Conservation (phyloP, 2,113 vertebrate genomes). For the Rhineura floridana region DNA sequence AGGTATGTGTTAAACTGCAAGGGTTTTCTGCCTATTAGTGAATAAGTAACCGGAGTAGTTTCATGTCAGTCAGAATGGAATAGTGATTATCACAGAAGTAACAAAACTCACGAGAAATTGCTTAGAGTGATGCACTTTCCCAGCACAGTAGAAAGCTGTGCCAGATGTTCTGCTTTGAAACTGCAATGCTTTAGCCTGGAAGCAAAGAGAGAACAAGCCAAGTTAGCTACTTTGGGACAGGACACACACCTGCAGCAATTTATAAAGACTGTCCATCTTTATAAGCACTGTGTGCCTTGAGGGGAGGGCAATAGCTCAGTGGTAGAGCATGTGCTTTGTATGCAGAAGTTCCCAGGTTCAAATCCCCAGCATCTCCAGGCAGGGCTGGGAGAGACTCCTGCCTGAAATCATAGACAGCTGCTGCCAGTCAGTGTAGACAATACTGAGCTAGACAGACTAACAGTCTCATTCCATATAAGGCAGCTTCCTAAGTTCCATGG, state of each 20-base stretch:
- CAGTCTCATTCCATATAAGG: too few relatives aligned
- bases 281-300: background rate
- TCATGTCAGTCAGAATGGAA: accelerated
- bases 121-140: slow-evolving; percentile 64
- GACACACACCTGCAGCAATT: background rate
- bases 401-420: too few relatives aligned
- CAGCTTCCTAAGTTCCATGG: too few relatives aligned
- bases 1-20: too few relatives aligned
- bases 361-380: background rate
- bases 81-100: background rate
- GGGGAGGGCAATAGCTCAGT: background rate
- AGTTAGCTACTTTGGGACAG: background rate
- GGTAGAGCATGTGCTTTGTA: background rate
- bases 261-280: background rate
- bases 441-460: too few relatives aligned
- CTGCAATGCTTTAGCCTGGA: slow-evolving; percentile 77
- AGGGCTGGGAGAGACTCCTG: too few relatives aligned
- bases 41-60: background rate
- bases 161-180: slow-evolving; percentile 73
- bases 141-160: slow-evolving; percentile 73
- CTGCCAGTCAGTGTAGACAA: too few relatives aligned
- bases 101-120: slow-evolving; percentile 80
- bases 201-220: background rate
- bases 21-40: too few relatives aligned
- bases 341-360: background rate